Evolutionary conservation across 2,797 vertebrate species (phyloP).

Genomic region (Florisuga fusca): DNA sequence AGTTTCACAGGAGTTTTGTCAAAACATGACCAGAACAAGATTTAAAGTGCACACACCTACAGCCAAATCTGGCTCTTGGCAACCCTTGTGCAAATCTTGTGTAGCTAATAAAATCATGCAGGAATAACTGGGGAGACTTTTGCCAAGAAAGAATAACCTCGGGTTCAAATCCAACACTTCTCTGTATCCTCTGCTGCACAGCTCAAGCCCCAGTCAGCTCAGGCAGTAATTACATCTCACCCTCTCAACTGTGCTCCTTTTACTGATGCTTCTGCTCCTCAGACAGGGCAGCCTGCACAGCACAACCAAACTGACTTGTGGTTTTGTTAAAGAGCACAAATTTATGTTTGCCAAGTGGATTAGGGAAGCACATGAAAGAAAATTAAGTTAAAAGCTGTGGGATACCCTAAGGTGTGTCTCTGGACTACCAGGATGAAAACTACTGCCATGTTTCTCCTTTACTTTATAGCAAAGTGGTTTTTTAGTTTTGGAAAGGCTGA

Average conservation of each 20-base stretch:
- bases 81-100: background rate
- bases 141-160: background rate
- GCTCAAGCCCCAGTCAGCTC: background rate
- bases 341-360: constrained; percentile 4
- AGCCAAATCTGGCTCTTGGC: background rate
- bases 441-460: background rate
- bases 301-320: background rate
- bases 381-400: background rate
- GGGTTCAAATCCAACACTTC: fast-evolving
- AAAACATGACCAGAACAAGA: background rate
- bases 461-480: background rate
- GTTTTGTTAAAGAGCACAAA: background rate
- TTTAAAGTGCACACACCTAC: background rate
- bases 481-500: background rate
- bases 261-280: background rate
- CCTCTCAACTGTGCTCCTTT: background rate
- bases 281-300: background rate
- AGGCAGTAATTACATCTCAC: background rate
- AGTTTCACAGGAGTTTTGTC: background rate
- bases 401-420: background rate
- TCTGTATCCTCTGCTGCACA: background rate
- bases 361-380: constrained; percentile 1
- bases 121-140: background rate
- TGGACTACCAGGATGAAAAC: background rate
- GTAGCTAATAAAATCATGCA: background rate